These are phyloP conservation scores for Halocynthia aurantium DNA, from an alignment of 23 tunicate genomes.

Conservation along the genomic window DNA sequence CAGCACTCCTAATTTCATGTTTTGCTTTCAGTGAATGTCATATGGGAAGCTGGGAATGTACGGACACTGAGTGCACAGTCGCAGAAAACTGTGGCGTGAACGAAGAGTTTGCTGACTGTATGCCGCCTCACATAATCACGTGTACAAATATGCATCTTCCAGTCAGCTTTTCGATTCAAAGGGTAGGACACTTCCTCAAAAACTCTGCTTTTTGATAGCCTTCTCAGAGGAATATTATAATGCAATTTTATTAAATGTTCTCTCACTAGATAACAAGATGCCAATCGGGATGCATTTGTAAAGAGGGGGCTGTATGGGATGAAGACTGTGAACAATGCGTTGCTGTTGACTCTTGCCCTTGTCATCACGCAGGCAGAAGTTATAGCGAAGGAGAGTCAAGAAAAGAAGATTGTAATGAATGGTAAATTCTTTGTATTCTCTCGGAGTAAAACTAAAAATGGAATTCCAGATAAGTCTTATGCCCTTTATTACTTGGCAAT, in stretches of 20 bases:
- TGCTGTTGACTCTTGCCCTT: conserved; percentile 4
- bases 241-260: conserved; percentile 1
- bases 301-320: conserved; percentile 20
- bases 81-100: background rate
- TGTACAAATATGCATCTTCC: conserved; percentile 13
- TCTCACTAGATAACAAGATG: conserved; percentile 7
- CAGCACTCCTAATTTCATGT: no score
- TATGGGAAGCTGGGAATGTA: conserved; percentile 1
- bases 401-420: conserved; percentile 19
- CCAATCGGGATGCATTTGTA: conserved; percentile 23
- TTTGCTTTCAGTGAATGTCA: background rate
- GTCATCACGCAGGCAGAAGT: conserved; percentile 32
- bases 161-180: background rate
- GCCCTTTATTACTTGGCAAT: no score
- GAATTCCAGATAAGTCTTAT: no score
- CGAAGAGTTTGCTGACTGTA: background rate
- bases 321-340: conserved; percentile 15
- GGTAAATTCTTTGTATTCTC: background rate
- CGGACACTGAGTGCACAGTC: background rate
- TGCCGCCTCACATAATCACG: background rate
- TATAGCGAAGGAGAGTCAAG: conserved; percentile 28
- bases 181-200: no score
- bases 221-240: no score
- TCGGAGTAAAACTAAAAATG: no score
- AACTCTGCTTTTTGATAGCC: no score